Percentiles rank a stretch among this genome's conserved stretches.
Conservation (phyloP, 2,888 invertebrate genomes). For the Megastigmus dorsalis region DNA sequence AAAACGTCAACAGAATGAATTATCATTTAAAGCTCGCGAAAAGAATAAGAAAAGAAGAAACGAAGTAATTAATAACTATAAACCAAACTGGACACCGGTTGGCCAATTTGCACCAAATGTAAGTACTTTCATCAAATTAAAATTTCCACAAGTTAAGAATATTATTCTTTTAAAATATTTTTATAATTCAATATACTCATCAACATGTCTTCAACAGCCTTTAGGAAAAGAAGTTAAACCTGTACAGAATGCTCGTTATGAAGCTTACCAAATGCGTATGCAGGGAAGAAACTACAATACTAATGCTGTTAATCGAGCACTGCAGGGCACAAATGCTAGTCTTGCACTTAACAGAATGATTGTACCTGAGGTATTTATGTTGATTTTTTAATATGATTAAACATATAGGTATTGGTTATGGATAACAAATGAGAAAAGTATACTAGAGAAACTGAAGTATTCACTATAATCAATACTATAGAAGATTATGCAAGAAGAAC, state of each 20-base stretch:
- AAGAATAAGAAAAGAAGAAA: constrained; percentile 81
- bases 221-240: constrained; percentile 77
- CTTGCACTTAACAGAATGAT: constrained; percentile 76
- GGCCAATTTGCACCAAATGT: constrained; percentile 89
- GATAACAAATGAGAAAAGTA: too few species aligned
- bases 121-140: constrained; percentile 59
- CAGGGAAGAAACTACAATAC: constrained; percentile 69
- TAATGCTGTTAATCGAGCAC: constrained; percentile 57
- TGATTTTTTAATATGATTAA: neutral
- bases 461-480: too few species aligned
- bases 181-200: constrained; percentile 39
- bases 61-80: constrained; percentile 76
- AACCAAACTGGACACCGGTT: constrained; percentile 82
- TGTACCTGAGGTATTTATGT: constrained; percentile 68
- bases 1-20: constrained; percentile 89
- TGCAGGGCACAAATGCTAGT: constrained; percentile 59
- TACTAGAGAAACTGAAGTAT: too few species aligned
- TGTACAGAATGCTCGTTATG: constrained; percentile 83
- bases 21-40: constrained; percentile 86
- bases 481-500: too few species aligned
- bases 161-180: constrained; percentile 12
- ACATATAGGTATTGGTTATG: too few species aligned
- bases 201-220: constrained; percentile 76
- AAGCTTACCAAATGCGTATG: constrained; percentile 83
- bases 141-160: neutral